Evolutionary conservation across 1,140 invertebrate species (phyloP), one percentile per base, ranked within the genome.

Genomic region (Cyphomyrmex costatus): DNA sequence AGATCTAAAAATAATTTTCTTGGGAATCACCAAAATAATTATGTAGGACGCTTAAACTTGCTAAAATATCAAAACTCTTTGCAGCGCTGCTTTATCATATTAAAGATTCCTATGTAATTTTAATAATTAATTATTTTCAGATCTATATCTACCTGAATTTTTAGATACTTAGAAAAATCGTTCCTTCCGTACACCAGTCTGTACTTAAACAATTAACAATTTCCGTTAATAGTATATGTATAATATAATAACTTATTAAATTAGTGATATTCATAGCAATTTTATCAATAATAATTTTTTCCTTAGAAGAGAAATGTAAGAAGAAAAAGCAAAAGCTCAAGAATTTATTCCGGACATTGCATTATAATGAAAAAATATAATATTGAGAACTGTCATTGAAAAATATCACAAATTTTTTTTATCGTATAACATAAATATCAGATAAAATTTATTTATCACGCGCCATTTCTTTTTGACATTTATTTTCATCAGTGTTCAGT

Each of bases 401-500:
- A 42, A 60, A 77, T n/a, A 60, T 60, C 8, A 42, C 21, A 60
- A 24, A 5, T 42, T 60, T 36, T 42, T 76, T 42, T 65, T 42
- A 5, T 42, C 14, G 42, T 14, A 10, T 27, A 6, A 42, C 5
- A 30, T 5, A 21, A 58, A 14, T 63, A 19, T 61, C n/a, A 46
- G 30, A 4, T 36, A 19, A 7, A 46, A 63, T 78, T 63, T 63
- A 78, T 63, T 56, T 33, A 14, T 74, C 10, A 33, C 51, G n/a
- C 1, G 27, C 14, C 30, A 76, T 60, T 42, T 58, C 14, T 76
- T n/a, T 58, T 4, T 14, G 60, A 78, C 12, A 46, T 60, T 42
- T 53, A 68, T 53, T 68, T 24, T 36, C 61, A 80, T 70, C 77
- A 70, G 10, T 21, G n/a, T 70, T 70, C 77, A 70, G 10, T 21